Percentiles rank a stretch among this genome's conserved stretches.
phyloP scores from a whole-genome alignment of 2,797 vertebrate species.

The Rhadinocentrus ornatus region DNA sequence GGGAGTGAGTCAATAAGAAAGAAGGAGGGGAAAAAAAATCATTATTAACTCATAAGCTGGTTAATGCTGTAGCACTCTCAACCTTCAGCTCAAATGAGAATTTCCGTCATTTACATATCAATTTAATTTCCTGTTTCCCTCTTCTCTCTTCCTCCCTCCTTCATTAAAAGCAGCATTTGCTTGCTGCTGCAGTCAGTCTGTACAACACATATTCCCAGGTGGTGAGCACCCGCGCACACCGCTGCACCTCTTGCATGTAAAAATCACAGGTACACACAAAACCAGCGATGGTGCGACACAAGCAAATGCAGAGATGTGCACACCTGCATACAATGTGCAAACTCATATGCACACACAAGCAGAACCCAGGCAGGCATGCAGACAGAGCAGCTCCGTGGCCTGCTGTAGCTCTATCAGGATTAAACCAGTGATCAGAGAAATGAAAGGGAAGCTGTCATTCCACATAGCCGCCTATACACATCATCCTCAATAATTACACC shows the following conservation, averaged over 20 bases:
- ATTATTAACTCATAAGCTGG: slow-evolving; percentile 83
- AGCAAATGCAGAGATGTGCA: slow-evolving; percentile 19
- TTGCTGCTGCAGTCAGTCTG: slow-evolving; percentile 69
- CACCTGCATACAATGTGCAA: slow-evolving; percentile 18
- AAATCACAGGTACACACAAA: neutral
- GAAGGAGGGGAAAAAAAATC: slow-evolving; percentile 46
- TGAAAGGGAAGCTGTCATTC: slow-evolving; percentile 80
- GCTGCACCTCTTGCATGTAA: neutral
- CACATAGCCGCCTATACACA: slow-evolving; percentile 76
- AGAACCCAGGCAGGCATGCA: slow-evolving; percentile 40
- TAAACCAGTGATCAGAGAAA: slow-evolving; percentile 82
- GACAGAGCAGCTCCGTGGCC: slow-evolving; percentile 63
- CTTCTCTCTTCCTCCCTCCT: slow-evolving; percentile 52
- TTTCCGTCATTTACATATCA: slow-evolving; percentile 85
- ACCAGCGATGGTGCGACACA: slow-evolving; percentile 25
- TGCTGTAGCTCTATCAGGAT: slow-evolving; percentile 79
- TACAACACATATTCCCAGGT: slow-evolving; percentile 66
- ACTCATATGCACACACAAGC: neutral
- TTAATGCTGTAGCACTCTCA: slow-evolving; percentile 81
- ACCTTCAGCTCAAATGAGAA: slow-evolving; percentile 83
- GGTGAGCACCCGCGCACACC: slow-evolving; percentile 15
- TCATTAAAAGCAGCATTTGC: slow-evolving; percentile 77
- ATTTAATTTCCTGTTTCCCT: slow-evolving; percentile 81
- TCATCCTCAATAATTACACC: slow-evolving; percentile 81
- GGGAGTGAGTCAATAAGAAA: slow-evolving; percentile 32